phyloP scores from a whole-genome alignment of 2,113 vertebrate genomes.

The Clarias macrocephalus region DNA sequence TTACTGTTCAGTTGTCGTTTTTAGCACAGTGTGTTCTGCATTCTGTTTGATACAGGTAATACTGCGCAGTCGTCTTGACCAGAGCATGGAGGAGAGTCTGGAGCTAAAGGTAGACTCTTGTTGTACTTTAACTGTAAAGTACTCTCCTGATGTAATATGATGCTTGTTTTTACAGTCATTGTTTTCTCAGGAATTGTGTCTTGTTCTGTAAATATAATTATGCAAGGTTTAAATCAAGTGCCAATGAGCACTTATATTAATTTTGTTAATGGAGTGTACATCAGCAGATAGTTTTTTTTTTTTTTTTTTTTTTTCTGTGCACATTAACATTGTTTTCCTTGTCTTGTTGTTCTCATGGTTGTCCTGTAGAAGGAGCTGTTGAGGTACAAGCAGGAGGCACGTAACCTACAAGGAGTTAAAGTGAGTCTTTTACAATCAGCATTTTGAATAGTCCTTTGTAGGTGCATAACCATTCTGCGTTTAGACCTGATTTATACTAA shows the following conservation, averaged over 20 bases:
- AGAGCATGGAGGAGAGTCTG: constrained; percentile 90
- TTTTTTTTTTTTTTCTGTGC: not conserved
- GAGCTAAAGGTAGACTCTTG: constrained; percentile 84
- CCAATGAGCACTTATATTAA: not conserved
- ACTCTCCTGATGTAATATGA: not conserved
- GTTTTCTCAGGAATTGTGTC: not conserved
- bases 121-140: not conserved
- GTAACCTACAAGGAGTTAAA: constrained; percentile 92
- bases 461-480: not conserved
- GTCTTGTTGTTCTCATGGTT: constrained; percentile 40
- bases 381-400: constrained; percentile 88
- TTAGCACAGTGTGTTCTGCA: not conserved
- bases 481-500: not conserved
- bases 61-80: constrained; percentile 89
- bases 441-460: not conserved
- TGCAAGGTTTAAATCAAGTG: not conserved
- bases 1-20: not conserved
- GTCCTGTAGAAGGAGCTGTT: constrained; percentile 85
- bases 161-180: not conserved
- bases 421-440: constrained; percentile 65
- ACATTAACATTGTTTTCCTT: not conserved
- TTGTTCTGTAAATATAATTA: not conserved
- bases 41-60: constrained; percentile 57
- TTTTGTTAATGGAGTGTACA: not conserved
- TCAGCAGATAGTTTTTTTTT: not conserved